A percentile compares a stretch with the other conserved stretches of the same genome.
These are phyloP conservation scores for Phocoena sinus DNA, from an alignment of 2,113 vertebrate species.

Conservation along the genomic window DNA sequence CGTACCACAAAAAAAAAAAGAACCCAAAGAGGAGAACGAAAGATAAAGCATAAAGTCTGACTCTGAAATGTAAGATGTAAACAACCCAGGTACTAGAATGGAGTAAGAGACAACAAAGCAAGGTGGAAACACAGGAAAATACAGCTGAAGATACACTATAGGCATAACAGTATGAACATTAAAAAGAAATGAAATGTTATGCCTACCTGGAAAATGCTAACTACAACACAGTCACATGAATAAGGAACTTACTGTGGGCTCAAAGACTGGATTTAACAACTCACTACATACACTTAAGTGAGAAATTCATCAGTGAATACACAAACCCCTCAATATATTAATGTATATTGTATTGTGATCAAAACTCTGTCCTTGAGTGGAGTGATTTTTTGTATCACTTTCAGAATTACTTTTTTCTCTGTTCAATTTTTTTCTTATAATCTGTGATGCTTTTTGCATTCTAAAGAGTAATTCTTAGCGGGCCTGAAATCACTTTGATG, in stretches of 20 bases:
- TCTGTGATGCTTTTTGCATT: neutral
- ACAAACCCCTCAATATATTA: neutral
- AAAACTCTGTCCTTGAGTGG: neutral
- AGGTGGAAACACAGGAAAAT: neutral
- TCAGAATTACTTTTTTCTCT: neutral
- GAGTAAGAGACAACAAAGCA: neutral
- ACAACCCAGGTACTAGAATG: neutral
- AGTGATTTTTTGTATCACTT: neutral
- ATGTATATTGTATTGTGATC: neutral
- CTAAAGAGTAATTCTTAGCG: neutral
- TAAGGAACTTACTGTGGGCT: neutral
- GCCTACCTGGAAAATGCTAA: neutral
- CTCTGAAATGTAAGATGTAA: neutral
- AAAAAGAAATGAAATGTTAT: neutral
- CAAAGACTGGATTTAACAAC: neutral
- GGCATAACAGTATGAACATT: neutral
- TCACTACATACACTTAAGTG: neutral
- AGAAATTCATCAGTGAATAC: neutral
- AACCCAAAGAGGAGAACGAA: neutral
- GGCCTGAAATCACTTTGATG: neutral
- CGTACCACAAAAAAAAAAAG: neutral
- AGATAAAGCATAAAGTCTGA: neutral
- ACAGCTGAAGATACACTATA: neutral
- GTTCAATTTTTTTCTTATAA: neutral
- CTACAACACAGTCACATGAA: neutral